Evolutionary conservation across 2,888 invertebrate species (phyloP).

Genomic region (Habroteleia sp.): DNA sequence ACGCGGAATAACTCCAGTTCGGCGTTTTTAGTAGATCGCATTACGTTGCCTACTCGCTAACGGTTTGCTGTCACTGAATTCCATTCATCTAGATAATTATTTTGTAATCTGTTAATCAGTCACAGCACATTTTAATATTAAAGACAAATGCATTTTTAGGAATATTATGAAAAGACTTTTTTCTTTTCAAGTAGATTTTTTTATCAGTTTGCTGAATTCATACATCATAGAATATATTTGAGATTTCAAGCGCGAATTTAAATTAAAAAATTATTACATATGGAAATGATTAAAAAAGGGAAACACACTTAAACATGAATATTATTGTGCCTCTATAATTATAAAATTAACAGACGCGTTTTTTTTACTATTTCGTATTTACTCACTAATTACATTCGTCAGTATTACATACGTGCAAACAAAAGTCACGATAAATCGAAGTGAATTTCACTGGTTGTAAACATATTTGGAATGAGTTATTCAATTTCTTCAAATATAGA

Average conservation of each 20-base stretch:
- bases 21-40: conserved; percentile 68
- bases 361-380: conserved; percentile 5
- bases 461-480: conserved; percentile 43
- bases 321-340: no score
- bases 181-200: no score
- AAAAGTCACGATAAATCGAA: conserved; percentile 45
- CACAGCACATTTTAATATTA: no score
- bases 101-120: not conserved
- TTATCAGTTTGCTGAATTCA: no score
- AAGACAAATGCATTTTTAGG: no score
- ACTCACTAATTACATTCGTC: conserved; percentile 24
- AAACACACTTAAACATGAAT: no score
- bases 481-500: conserved; percentile 47
- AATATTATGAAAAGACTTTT: no score
- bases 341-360: conserved; percentile 10
- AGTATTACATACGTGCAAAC: conserved; percentile 44
- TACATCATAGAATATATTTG: no score
- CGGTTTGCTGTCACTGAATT: conserved; percentile 7
- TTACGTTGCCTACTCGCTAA: conserved; percentile 50
- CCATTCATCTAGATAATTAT: conserved; percentile 16
- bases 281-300: no score
- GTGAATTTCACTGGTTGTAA: conserved; percentile 46
- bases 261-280: no score
- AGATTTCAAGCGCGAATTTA: no score
- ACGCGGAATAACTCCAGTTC: conserved; percentile 49